Evolutionary conservation across 2,888 invertebrate genomes (phyloP).

Genomic region (Odontocolon sp.): DNA sequence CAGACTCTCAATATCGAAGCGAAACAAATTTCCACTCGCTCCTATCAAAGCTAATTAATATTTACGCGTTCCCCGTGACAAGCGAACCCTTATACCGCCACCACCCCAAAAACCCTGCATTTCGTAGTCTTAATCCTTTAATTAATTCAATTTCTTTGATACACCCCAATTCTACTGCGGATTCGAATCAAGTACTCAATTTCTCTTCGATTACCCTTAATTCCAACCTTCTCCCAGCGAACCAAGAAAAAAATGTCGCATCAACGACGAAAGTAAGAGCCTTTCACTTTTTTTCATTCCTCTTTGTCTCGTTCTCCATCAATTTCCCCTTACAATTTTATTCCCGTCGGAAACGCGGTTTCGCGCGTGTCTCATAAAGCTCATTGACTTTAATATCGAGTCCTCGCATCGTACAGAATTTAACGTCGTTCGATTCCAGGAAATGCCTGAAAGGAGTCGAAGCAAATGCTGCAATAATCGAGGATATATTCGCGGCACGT

Average conservation of each 20-base stretch:
- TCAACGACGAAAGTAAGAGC: constrained; percentile 16
- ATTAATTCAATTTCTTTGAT: constrained; percentile 71
- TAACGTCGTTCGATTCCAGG: background rate
- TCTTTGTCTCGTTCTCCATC: background rate
- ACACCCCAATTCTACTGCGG: constrained; percentile 36
- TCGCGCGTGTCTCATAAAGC: constrained; percentile 17
- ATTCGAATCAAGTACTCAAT: constrained; percentile 59
- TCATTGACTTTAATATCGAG: constrained; percentile 47
- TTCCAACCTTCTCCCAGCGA: constrained; percentile 39
- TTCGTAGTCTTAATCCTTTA: constrained; percentile 64
- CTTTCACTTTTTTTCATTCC: background rate
- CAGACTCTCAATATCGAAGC: background rate
- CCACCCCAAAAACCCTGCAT: constrained; percentile 46
- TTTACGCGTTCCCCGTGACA: constrained; percentile 70
- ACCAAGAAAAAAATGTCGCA: constrained; percentile 41
- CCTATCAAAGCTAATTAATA: constrained; percentile 70
- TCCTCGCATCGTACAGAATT: constrained; percentile 19
- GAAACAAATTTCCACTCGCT: constrained; percentile 15
- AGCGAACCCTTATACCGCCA: constrained; percentile 68
- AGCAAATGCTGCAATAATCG: constrained; percentile 48
- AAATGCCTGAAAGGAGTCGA: background rate
- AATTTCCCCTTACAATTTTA: constrained; percentile 24
- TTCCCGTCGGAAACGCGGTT: constrained; percentile 6
- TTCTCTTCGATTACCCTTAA: constrained; percentile 56
- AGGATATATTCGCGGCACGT: constrained; percentile 73